A percentile compares a stretch with the other conserved stretches of the same genome.
Conservation (phyloP, 2,888 invertebrate species). For the Ligdia adustata region DNA sequence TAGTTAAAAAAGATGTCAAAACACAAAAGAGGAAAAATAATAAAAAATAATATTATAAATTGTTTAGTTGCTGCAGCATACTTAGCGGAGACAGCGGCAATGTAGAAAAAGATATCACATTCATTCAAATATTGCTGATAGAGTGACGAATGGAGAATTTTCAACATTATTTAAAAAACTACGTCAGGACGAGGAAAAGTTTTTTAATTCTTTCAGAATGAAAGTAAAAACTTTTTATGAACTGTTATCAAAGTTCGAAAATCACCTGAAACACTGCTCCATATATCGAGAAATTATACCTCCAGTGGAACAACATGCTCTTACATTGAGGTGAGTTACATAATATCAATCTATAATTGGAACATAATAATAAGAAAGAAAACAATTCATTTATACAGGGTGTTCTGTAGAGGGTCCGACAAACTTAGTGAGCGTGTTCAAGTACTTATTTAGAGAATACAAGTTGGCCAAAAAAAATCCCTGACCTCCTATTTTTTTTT, state of each 20-base stretch:
- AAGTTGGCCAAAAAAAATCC: too few species aligned
- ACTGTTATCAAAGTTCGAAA: slow-evolving; percentile 28
- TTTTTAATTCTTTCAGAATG: slow-evolving; percentile 34
- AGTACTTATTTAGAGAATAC: too few species aligned
- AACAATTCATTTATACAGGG: slow-evolving; percentile 26
- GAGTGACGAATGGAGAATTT: slow-evolving; percentile 22
- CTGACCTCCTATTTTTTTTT: too few species aligned
- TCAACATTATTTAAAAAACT: slow-evolving; percentile 26
- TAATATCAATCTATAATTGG: slow-evolving; percentile 34
- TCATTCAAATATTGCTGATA: slow-evolving; percentile 28
- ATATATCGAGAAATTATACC: slow-evolving; percentile 32
- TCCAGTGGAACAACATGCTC: slow-evolving; percentile 31
- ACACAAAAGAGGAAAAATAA: too few species aligned
- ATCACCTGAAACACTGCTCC: slow-evolving; percentile 32
- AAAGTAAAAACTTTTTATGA: slow-evolving; percentile 29
- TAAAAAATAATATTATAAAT: too few species aligned
- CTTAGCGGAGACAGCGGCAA: slow-evolving; percentile 29
- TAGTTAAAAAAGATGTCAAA: too few species aligned
- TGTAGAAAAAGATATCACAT: slow-evolving; percentile 29
- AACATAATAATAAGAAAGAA: slow-evolving; percentile 33
- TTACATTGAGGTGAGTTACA: slow-evolving; percentile 32
- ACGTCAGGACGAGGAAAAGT: slow-evolving; percentile 30
- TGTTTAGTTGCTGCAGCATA: slow-evolving; percentile 33
- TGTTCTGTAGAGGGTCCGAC: too few species aligned
- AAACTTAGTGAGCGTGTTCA: too few species aligned